Percentiles rank a stretch among this genome's conserved stretches.
Evolutionary conservation across 1,140 invertebrate species (phyloP).

Genomic region (Bombus superbus): DNA sequence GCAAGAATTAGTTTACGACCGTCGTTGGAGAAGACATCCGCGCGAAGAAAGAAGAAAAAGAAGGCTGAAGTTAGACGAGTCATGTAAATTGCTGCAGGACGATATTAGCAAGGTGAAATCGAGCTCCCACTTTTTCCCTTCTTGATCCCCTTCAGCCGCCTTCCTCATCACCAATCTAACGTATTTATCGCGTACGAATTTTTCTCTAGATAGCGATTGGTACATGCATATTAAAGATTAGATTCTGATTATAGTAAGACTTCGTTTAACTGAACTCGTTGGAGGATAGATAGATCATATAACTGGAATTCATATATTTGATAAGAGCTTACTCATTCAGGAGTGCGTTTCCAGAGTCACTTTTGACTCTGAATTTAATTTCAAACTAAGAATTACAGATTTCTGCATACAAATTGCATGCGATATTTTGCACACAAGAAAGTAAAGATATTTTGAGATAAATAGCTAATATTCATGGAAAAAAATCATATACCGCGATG

Average conservation of each 20-base stretch:
- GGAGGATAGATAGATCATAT: no score
- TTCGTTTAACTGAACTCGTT: not conserved
- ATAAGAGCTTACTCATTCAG: not conserved
- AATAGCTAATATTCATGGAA: no score
- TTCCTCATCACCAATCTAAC: not conserved
- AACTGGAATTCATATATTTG: not conserved
- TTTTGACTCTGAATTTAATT: not conserved
- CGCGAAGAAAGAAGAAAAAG: conserved; percentile 48
- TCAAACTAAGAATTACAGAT: no score
- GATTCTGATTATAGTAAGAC: not conserved
- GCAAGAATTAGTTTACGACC: conserved; percentile 57
- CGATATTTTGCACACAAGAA: no score
- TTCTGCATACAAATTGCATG: no score
- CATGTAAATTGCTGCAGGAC: conserved; percentile 67
- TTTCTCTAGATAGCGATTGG: not conserved
- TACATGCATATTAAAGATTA: not conserved
- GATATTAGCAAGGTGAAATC: conserved; percentile 68
- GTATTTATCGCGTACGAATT: not conserved
- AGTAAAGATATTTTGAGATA: no score
- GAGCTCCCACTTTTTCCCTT: conserved; percentile 56
- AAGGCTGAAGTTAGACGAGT: conserved; percentile 47
- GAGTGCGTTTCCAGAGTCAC: no score
- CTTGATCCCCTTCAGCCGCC: not conserved
- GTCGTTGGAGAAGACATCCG: conserved; percentile 37
- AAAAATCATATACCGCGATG: no score